Conservation (phyloP, 2,888 invertebrate genomes). For the Conistra vaccinii region DNA sequence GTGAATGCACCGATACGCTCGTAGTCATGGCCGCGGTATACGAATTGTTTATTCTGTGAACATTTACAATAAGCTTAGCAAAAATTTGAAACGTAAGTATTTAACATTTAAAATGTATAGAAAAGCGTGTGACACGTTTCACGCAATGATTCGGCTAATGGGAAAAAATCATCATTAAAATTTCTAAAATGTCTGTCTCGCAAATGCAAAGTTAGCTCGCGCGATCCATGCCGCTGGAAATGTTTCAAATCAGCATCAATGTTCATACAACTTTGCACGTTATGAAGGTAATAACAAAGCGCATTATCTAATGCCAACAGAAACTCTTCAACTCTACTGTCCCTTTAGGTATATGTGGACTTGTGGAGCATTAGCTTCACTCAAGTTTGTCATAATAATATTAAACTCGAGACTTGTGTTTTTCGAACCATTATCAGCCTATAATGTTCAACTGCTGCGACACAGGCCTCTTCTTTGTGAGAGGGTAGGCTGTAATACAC, state of each 20-base stretch:
- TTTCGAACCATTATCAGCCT: too few relatives aligned
- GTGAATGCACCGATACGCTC: slow-evolving; percentile 98
- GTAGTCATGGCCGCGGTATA: slow-evolving; percentile 98
- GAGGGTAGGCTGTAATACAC: too few relatives aligned
- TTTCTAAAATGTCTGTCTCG: too few relatives aligned
- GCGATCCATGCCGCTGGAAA: too few relatives aligned
- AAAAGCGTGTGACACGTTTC: too few relatives aligned
- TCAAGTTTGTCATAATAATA: not conserved
- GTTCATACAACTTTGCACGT: not conserved
- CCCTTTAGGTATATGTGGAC: not conserved
- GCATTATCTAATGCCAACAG: not conserved
- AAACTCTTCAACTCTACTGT: not conserved
- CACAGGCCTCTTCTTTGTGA: too few relatives aligned
- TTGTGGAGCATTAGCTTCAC: not conserved
- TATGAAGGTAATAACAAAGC: not conserved
- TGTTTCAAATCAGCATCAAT: too few relatives aligned
- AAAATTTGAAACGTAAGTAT: not conserved
- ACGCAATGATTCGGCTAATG: too few relatives aligned
- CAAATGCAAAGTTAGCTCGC: too few relatives aligned
- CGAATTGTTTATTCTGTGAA: slow-evolving; percentile 96
- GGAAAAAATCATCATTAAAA: too few relatives aligned
- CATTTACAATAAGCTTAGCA: not conserved
- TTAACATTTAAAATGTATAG: too few relatives aligned
- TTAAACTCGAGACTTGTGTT: not conserved
- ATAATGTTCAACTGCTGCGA: too few relatives aligned